Base-by-base conservation (phyloP, 2,113 vertebrate genomes). In the Setophaga petechia region DNA sequence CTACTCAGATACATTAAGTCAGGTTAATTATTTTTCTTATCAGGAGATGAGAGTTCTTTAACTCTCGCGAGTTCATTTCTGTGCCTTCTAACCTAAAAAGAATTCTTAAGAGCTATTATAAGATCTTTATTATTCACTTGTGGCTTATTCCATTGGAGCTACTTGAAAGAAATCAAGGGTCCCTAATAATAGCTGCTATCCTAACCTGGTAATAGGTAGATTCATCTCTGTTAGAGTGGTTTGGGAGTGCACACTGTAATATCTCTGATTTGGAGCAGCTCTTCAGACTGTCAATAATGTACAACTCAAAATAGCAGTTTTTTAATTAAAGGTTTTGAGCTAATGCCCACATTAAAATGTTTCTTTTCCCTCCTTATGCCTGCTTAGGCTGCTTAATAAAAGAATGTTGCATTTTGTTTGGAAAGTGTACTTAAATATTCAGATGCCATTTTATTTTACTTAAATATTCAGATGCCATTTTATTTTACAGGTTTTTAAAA, bases 41-140 rank as follows among this genome's bases (percentile, higher is more conserved):
- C 93, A 96, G 91, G 89, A 96, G 95, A 98, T 96, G 97, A 98
- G 98, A 96, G 97, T 94, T 96, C 97, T 98, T 96, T 97, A 96
- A 97, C 91, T 97, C 97, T 97, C 91, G 90, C 10, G 97, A 97
- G 97, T 98, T 98, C 97, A 97, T 98, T 98, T 98, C 93, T 95
- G 92, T 98, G 96, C 95, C 95, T 98, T 96, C 96, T 93, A 95
- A 96, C 89, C 84, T 97, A 95, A 97, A 97, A 97, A 97, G 97
- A 97, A 97, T 97, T 97, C 97, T 98, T 97, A 93, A 98, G 98
- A 86, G 97, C 97, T 97, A 98, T 98, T 98, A 98, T 98, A 97
- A 97, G 96, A 97, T 98, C 97, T 98, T 98, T 98, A 98, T 98
- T 98, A 98, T 98, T 98, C 98, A 98, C 97, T 98, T 98, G 97